Conservation (phyloP, 2,888 invertebrate genomes). For the Capitulum mitella region DNA sequence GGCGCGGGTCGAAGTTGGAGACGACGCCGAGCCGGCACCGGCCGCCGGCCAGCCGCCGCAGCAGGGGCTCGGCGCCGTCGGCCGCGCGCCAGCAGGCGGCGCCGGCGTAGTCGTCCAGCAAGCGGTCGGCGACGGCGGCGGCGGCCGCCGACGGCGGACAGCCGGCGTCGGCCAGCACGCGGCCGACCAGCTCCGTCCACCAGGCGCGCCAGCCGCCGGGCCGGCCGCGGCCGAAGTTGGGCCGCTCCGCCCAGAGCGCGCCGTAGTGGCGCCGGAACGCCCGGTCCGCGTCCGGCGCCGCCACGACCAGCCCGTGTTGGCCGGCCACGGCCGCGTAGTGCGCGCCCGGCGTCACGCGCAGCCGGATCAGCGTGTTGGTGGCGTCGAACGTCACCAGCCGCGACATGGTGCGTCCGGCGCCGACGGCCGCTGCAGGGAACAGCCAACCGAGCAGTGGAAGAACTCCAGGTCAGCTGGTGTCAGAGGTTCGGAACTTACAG, state of each 20-base stretch:
- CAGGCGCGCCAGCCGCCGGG: neutral
- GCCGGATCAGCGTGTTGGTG: constrained; percentile 1
- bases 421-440: too few species aligned
- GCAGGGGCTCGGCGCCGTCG: neutral
- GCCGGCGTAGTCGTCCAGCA: neutral
- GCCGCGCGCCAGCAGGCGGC: neutral
- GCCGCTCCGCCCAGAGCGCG: neutral
- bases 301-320: neutral
- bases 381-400: neutral
- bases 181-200: neutral
- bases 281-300: neutral
- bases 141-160: neutral
- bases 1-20: constrained; percentile 28
- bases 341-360: neutral
- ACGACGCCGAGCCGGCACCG: neutral
- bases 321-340: neutral
- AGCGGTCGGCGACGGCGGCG: neutral
- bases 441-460: too few species aligned
- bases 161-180: neutral
- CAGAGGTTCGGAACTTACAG: too few species aligned
- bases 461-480: too few species aligned
- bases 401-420: neutral
- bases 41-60: neutral
- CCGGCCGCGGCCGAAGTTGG: constrained; percentile 12
- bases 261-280: neutral